These are phyloP conservation scores for Scelioninae gen. 1 DNA, from an alignment of 2,888 invertebrate genomes.

Conservation along the genomic window DNA sequence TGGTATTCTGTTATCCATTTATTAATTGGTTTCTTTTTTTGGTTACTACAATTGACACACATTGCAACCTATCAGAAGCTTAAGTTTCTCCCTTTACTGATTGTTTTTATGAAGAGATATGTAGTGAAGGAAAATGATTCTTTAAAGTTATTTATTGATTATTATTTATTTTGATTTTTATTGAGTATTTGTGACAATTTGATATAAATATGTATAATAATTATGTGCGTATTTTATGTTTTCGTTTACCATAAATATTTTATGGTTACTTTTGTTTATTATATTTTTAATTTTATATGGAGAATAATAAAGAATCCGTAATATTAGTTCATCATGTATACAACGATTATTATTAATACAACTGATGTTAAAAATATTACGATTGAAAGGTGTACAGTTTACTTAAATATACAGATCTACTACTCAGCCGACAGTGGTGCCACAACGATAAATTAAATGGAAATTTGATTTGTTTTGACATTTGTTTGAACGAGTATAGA, in stretches of 20 bases:
- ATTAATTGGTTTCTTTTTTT: background rate
- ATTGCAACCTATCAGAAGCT: too few species aligned
- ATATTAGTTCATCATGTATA: background rate
- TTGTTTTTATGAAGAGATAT: too few species aligned
- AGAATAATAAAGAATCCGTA: background rate
- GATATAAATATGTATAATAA: too few species aligned
- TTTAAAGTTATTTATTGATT: too few species aligned
- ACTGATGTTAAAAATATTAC: background rate
- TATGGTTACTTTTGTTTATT: background rate
- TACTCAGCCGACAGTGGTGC: background rate
- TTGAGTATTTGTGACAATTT: too few species aligned
- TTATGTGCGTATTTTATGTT: too few species aligned
- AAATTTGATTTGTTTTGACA: conserved; percentile 40
- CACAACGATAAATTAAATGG: background rate
- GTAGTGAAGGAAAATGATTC: too few species aligned
- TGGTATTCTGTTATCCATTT: background rate
- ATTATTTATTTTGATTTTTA: too few species aligned
- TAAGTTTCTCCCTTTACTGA: too few species aligned
- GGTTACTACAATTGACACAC: background rate
- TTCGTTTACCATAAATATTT: background rate
- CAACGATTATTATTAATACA: background rate
- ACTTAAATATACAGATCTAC: background rate
- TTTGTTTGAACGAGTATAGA: conserved; percentile 23
- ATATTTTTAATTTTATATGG: background rate
- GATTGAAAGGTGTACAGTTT: background rate